Percentiles rank a stretch among this genome's conserved stretches.
phyloP scores from a whole-genome alignment of 1,140 invertebrate species.

The Papilio glaucus region DNA sequence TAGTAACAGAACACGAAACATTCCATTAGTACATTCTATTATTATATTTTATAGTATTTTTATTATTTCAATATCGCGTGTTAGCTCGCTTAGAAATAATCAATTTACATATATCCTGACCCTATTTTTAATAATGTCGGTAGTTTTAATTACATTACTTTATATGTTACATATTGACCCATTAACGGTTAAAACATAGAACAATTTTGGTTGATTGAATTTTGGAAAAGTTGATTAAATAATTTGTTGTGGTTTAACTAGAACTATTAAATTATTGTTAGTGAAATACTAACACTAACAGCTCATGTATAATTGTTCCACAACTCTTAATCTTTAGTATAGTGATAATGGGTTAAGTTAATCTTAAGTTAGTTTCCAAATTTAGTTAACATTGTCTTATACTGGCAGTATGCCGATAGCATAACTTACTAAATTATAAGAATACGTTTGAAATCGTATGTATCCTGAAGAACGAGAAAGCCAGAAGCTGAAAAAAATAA shows the following conservation, averaged over 20 bases:
- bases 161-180: neutral
- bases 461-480: too few relatives aligned
- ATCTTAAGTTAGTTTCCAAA: neutral
- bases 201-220: neutral
- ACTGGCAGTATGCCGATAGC: neutral
- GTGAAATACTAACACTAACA: too few relatives aligned
- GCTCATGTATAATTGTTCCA: too few relatives aligned
- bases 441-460: too few relatives aligned
- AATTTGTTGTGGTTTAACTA: neutral
- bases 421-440: too few relatives aligned
- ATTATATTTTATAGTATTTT: neutral
- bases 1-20: conserved; percentile 4
- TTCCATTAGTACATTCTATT: neutral
- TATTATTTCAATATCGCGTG: conserved; percentile 10
- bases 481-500: neutral
- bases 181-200: neutral
- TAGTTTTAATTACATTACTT: neutral
- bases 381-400: neutral
- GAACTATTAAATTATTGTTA: too few relatives aligned
- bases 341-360: too few relatives aligned
- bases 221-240: neutral
- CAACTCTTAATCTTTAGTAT: neutral
- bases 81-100: neutral
- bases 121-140: neutral
- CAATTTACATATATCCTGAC: neutral